phyloP scores from a whole-genome alignment of 2,113 vertebrate genomes.

The Rafetus swinhoei region DNA sequence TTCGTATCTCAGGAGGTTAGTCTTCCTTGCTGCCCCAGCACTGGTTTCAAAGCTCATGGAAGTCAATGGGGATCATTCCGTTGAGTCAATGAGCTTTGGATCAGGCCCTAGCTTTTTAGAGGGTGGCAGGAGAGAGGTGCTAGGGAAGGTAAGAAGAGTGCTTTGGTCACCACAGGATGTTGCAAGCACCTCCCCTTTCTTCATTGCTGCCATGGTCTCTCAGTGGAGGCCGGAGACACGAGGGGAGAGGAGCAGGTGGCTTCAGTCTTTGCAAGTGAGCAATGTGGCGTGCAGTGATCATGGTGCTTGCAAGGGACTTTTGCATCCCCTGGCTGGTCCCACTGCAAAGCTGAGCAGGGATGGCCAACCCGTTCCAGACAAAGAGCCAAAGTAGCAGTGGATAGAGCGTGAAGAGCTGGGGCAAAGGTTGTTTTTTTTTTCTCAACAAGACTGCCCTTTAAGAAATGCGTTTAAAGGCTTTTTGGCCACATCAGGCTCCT shows the following conservation, averaged over 20 bases:
- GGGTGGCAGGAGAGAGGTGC: neutral
- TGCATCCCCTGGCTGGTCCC: neutral
- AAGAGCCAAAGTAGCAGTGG: no score
- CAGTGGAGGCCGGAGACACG: neutral
- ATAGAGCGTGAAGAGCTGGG: no score
- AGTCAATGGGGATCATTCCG: neutral
- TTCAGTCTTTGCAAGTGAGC: neutral
- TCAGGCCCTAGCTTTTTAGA: neutral
- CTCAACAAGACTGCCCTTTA: no score
- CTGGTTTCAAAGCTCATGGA: conserved; percentile 4
- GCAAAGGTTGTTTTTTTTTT: no score
- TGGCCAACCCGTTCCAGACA: no score
- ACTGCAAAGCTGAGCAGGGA: no score
- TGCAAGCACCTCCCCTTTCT: neutral
- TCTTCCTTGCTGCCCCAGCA: accelerated
- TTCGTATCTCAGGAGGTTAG: accelerated
- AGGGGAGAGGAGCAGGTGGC: neutral
- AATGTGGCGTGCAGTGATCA: no score
- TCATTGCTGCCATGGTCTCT: neutral
- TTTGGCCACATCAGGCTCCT: no score
- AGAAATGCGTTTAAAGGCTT: no score
- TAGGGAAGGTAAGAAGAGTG: neutral
- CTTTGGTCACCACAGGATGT: no score
- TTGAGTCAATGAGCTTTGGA: neutral
- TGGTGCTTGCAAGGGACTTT: neutral